phyloP scores from a whole-genome alignment of 2,797 vertebrate species.

The Scleropages formosus region DNA sequence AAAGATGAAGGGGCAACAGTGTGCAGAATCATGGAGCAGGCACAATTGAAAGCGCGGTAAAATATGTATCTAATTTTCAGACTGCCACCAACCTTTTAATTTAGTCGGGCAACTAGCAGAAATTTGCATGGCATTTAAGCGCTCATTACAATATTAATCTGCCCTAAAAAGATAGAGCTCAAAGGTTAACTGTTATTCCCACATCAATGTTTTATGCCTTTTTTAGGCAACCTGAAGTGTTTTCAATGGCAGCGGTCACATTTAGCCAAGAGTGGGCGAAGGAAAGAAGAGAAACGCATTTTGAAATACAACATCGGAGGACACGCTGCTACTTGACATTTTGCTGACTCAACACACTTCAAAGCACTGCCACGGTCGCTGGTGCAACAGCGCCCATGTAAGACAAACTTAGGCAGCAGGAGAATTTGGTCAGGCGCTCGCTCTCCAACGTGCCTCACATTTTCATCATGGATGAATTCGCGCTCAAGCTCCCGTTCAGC shows the following conservation, averaged over 20 bases:
- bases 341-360: conserved; percentile 12
- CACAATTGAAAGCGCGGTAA: conserved; percentile 46
- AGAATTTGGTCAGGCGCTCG: too few relatives aligned
- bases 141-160: conserved; percentile 57
- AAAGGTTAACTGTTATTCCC: conserved; percentile 53
- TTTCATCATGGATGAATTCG: neutral
- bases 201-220: conserved; percentile 46
- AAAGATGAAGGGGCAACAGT: conserved; percentile 37
- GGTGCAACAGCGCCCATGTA: neutral
- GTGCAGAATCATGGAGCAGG: conserved; percentile 31
- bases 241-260: conserved; percentile 35
- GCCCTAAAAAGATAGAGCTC: conserved; percentile 41
- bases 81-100: conserved; percentile 54
- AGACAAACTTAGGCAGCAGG: neutral
- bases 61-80: conserved; percentile 53
- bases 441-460: neutral
- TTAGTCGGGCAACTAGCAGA: conserved; percentile 47
- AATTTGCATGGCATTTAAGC: conserved; percentile 57
- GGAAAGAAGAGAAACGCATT: neutral
- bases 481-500: neutral
- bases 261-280: neutral
- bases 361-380: neutral
- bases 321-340: conserved; percentile 11
- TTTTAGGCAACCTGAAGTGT: conserved; percentile 18
- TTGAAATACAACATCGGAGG: conserved; percentile 9